A percentile compares a stretch with the other conserved stretches of the same genome.
Evolutionary conservation across 2,888 invertebrate genomes (phyloP).

Genomic region (Linnaemya tessellans): DNA sequence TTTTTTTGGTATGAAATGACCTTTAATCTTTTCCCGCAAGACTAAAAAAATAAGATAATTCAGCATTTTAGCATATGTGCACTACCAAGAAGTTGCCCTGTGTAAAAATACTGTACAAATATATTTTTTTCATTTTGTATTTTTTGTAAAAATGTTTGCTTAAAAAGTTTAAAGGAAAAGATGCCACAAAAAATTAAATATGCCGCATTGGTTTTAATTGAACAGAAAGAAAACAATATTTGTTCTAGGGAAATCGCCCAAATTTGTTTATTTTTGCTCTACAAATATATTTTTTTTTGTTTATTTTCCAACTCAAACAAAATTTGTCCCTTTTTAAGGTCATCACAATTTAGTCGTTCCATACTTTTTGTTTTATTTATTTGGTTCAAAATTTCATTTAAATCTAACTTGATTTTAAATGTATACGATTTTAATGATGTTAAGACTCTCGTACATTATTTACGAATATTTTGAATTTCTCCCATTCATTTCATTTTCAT

Average conservation of each 20-base stretch:
- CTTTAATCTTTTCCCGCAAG: not conserved
- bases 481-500: not conserved
- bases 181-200: not conserved
- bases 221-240: not conserved
- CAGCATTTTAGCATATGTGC: not conserved
- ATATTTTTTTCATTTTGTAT: too few species aligned
- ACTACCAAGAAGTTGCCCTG: not conserved
- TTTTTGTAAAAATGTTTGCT: too few species aligned
- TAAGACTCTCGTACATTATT: not conserved
- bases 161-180: not conserved
- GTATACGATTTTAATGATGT: constrained; percentile 16
- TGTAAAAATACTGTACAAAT: not conserved
- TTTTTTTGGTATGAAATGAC: not conserved
- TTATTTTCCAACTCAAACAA: not conserved
- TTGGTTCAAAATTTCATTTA: not conserved
- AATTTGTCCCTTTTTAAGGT: not conserved
- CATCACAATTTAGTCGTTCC: not conserved
- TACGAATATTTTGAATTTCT: not conserved
- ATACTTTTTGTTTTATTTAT: not conserved
- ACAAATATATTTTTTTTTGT: not conserved
- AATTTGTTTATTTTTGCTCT: not conserved
- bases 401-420: not conserved
- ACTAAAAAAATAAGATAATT: not conserved
- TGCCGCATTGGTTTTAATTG: not conserved
- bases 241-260: not conserved